These are phyloP conservation scores for Camponotus fellah DNA, from an alignment of 2,888 invertebrate species.

Conservation along the genomic window DNA sequence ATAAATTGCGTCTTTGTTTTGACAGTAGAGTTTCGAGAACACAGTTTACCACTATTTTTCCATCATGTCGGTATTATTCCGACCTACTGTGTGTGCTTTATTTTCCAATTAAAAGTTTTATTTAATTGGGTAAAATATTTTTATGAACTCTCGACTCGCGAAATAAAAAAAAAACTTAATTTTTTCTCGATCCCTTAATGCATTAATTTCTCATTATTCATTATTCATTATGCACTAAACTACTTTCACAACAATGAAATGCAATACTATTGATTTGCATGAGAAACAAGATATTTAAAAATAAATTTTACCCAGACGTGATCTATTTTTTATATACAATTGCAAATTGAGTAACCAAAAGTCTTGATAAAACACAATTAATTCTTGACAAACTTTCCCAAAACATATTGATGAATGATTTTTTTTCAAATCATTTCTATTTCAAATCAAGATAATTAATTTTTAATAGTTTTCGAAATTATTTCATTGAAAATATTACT, in stretches of 20 bases:
- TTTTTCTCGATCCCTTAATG: slow-evolving; percentile 4
- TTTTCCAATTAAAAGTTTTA: slow-evolving; percentile 40
- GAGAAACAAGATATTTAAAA: not conserved
- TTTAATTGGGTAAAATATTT: slow-evolving; percentile 45
- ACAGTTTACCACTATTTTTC: not conserved
- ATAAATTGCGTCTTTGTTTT: slow-evolving; percentile 44
- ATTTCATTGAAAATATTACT: not conserved
- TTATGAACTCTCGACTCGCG: not conserved
- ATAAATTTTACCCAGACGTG: not conserved
- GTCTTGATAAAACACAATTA: not conserved
- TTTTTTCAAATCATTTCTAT: not conserved
- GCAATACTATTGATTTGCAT: slow-evolving; percentile 14
- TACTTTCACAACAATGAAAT: not conserved
- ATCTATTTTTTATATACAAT: not conserved
- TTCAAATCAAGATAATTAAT: not conserved
- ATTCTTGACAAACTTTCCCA: not conserved
- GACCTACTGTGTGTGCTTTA: slow-evolving; percentile 9
- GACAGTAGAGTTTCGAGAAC: slow-evolving; percentile 26
- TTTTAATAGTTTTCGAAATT: not conserved
- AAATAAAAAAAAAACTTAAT: slow-evolving; percentile 34
- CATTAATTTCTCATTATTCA: not conserved
- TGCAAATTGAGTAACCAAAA: not conserved
- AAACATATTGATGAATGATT: not conserved
- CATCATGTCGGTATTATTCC: slow-evolving; percentile 38
- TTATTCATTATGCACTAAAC: not conserved